Conservation (phyloP, 2,888 invertebrate genomes). For the Clitarchus hookeri region DNA sequence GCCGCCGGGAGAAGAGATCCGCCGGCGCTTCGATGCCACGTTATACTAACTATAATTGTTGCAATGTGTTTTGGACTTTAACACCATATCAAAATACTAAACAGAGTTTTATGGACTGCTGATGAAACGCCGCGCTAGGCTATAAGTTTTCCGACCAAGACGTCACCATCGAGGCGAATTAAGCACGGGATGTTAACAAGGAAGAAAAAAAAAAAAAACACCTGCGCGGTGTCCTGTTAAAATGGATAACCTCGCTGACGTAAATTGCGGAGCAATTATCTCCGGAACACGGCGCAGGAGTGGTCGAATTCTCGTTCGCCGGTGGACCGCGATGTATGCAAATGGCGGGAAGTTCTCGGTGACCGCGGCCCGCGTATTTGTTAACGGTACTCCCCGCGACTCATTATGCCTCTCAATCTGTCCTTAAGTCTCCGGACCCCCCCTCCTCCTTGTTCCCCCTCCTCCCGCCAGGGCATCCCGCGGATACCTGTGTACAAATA, state of each 20-base stretch:
- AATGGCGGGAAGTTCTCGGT: background rate
- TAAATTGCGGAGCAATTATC: slow-evolving; percentile 10
- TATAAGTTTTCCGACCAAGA: too few species aligned
- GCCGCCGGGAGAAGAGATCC: too few species aligned
- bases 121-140: too few species aligned
- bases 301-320: background rate
- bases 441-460: too few species aligned
- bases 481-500: slow-evolving; percentile 11
- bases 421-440: background rate
- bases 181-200: background rate
- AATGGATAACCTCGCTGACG: slow-evolving; percentile 14
- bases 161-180: too few species aligned
- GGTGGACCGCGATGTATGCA: background rate
- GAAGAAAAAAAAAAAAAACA: background rate
- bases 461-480: background rate
- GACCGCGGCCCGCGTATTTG: background rate
- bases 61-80: too few species aligned
- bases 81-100: too few species aligned
- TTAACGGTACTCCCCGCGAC: background rate
- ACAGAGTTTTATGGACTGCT: too few species aligned
- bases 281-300: background rate
- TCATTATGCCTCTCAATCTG: background rate
- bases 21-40: too few species aligned
- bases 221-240: background rate
- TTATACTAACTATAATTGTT: too few species aligned